phyloP scores from a whole-genome alignment of 2,113 vertebrate species.

The Thomomys bottae region DNA sequence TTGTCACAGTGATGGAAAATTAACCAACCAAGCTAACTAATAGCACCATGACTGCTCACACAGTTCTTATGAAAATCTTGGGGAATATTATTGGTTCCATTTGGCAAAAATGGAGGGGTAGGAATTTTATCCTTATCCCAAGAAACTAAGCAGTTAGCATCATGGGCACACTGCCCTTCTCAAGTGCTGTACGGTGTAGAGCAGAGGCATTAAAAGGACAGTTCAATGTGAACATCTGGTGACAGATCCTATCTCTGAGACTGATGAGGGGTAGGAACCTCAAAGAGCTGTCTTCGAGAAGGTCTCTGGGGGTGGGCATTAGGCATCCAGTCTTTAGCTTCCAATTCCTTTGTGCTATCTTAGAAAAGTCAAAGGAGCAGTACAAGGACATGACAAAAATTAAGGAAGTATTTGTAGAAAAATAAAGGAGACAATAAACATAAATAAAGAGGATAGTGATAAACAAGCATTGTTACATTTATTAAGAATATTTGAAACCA shows the following conservation, averaged over 20 bases:
- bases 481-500: neutral
- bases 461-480: neutral
- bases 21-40: neutral
- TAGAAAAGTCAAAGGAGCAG: neutral
- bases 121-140: neutral
- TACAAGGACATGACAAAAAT: neutral
- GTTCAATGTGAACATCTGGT: neutral
- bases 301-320: too few species aligned
- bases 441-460: neutral
- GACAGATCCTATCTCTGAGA: neutral
- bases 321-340: neutral
- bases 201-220: neutral
- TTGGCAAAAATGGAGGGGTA: neutral
- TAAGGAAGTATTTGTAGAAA: neutral
- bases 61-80: neutral
- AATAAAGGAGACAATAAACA: neutral
- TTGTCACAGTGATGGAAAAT: too few species aligned
- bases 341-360: neutral
- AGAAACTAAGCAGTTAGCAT: neutral
- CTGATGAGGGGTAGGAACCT: neutral
- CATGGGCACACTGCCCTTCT: neutral
- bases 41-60: neutral
- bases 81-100: neutral
- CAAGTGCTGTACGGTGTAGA: neutral
- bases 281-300: neutral